Conservation (phyloP, 2,797 vertebrate genomes). For the Heterohyrax brucei region DNA sequence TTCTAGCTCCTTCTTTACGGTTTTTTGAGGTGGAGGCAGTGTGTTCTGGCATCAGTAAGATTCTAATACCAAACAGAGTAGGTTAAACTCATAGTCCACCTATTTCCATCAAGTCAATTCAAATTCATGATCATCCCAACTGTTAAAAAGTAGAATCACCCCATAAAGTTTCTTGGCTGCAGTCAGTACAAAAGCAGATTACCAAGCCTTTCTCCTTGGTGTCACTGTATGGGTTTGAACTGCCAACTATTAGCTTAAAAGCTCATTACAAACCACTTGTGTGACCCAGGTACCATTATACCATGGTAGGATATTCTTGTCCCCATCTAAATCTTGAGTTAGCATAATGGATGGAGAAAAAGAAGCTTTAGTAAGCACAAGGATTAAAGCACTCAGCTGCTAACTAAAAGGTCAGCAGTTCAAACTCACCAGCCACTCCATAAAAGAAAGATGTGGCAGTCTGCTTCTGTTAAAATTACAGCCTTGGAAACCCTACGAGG, state of each 20-base stretch:
- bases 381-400: background rate
- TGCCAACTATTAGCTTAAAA: background rate
- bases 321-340: background rate
- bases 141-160: background rate
- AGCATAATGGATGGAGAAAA: background rate
- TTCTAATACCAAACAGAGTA: background rate
- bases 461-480: background rate
- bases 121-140: background rate
- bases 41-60: background rate
- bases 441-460: background rate
- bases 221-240: background rate
- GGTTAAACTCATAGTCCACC: background rate
- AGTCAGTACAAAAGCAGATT: background rate
- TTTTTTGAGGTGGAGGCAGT: background rate
- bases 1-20: background rate
- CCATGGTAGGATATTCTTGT: background rate
- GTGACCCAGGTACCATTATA: background rate
- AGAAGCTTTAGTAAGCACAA: background rate
- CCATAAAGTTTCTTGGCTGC: background rate
- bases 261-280: background rate
- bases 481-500: background rate
- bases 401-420: background rate
- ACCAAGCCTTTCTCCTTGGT: background rate
- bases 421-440: background rate
- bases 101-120: background rate